Evolutionary conservation across 2,797 vertebrate genomes (phyloP).

Genomic region (Poliocrania exsul): DNA sequence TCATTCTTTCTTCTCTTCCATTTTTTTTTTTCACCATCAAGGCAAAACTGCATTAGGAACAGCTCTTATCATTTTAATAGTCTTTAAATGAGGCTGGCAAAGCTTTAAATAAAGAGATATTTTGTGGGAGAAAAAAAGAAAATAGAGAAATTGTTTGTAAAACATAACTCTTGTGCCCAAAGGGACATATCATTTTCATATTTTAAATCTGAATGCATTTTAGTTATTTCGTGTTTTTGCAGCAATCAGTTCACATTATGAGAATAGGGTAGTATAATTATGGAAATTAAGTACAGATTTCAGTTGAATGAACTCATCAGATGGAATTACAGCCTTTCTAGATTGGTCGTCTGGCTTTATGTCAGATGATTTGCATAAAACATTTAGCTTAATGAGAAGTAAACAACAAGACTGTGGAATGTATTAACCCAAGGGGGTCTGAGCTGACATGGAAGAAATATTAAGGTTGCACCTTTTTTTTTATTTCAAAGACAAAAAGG

Average conservation of each 20-base stretch:
- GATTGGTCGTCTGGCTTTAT: constrained; percentile 80
- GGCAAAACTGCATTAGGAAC: constrained; percentile 36
- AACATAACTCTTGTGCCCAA: constrained; percentile 72
- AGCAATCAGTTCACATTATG: constrained; percentile 81
- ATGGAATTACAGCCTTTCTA: constrained; percentile 80
- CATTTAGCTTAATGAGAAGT: constrained; percentile 83
- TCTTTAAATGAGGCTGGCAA: constrained; percentile 59
- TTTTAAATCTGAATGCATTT: constrained; percentile 76
- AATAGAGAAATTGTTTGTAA: constrained; percentile 74
- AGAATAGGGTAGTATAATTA: constrained; percentile 80
- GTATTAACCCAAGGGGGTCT: constrained; percentile 75
- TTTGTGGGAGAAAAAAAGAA: constrained; percentile 48
- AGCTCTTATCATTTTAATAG: constrained; percentile 61
- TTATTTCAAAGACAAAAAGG: constrained; percentile 47
- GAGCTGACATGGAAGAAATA: constrained; percentile 73
- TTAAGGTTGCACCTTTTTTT: constrained; percentile 31
- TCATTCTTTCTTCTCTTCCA: background rate
- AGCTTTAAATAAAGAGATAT: constrained; percentile 70
- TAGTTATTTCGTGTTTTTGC: constrained; percentile 74
- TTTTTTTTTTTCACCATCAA: background rate
- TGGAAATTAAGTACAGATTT: constrained; percentile 83
- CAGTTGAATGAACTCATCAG: constrained; percentile 82
- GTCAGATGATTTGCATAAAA: constrained; percentile 80
- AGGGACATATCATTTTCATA: constrained; percentile 77
- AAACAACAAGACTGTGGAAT: constrained; percentile 75